phyloP scores from a whole-genome alignment of 2,797 vertebrate species.

The Scyliorhinus canicula region DNA sequence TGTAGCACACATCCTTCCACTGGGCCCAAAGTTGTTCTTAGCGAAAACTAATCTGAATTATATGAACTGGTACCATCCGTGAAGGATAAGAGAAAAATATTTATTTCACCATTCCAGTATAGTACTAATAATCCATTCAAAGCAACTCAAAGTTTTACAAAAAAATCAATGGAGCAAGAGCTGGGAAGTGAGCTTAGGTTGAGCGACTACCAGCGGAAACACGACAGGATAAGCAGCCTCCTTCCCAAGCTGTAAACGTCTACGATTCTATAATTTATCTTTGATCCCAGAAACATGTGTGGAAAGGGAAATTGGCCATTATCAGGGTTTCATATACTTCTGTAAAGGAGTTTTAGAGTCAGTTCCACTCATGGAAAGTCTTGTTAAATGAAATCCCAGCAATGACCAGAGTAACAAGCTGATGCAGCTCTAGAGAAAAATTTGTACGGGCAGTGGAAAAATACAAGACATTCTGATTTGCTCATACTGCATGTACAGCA shows the following conservation, averaged over 20 bases:
- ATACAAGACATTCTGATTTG: neutral
- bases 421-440: neutral
- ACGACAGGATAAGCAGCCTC: neutral
- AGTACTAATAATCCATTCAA: neutral
- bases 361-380: neutral
- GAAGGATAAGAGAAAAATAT: neutral
- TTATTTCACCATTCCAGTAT: neutral
- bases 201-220: neutral
- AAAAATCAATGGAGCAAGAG: no score
- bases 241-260: neutral
- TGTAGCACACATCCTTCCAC: neutral
- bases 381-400: neutral
- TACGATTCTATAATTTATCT: neutral
- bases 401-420: neutral
- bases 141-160: neutral
- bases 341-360: neutral
- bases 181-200: neutral
- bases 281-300: neutral
- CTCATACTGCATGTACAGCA: neutral
- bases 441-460: neutral
- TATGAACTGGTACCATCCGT: neutral
- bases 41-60: neutral
- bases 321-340: neutral
- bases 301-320: neutral
- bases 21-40: neutral